Conservation (phyloP, 2,888 invertebrate species). For the Atrina japonica region DNA sequence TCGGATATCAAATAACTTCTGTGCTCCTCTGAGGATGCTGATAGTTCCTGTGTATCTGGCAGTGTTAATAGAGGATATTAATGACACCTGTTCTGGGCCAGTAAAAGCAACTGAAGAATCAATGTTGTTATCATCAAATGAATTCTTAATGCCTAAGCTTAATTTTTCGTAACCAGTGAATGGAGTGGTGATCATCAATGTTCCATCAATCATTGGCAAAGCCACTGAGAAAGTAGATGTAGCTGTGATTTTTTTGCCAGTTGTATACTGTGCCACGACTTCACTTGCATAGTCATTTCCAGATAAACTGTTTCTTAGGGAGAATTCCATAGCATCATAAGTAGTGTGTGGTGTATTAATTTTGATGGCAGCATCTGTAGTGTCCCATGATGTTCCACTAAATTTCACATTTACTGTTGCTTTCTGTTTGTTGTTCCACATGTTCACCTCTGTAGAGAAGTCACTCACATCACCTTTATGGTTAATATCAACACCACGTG, state of each 20-base stretch:
- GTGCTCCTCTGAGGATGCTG: not conserved
- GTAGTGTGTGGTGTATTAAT: conserved; percentile 1
- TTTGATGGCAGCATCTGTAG: conserved; percentile 4
- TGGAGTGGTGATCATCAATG: conserved; percentile 33
- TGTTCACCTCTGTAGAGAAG: conserved; percentile 36
- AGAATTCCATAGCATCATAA: conserved; percentile 23
- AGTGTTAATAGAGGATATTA: conserved; percentile 3
- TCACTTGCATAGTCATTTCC: not conserved
- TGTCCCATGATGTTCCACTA: conserved; percentile 12
- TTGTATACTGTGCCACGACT: conserved; percentile 6
- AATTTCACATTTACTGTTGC: not conserved
- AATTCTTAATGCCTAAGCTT: not conserved
- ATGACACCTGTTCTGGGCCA: not conserved
- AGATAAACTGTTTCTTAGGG: conserved; percentile 5
- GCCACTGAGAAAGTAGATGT: not conserved
- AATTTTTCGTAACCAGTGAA: conserved; percentile 10
- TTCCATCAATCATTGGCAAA: conserved; percentile 3
- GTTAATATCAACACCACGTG: conserved; percentile 8
- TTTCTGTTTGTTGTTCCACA: conserved; percentile 12
- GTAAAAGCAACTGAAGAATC: conserved; percentile 3
- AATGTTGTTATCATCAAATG: not conserved
- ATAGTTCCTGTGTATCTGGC: conserved; percentile 8
- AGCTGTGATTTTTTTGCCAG: conserved; percentile 16
- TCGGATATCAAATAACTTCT: not conserved
- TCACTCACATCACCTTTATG: conserved; percentile 46